These are phyloP conservation scores for Sebastes dallii DNA, from an alignment of 2,797 vertebrate species.

Conservation along the genomic window DNA sequence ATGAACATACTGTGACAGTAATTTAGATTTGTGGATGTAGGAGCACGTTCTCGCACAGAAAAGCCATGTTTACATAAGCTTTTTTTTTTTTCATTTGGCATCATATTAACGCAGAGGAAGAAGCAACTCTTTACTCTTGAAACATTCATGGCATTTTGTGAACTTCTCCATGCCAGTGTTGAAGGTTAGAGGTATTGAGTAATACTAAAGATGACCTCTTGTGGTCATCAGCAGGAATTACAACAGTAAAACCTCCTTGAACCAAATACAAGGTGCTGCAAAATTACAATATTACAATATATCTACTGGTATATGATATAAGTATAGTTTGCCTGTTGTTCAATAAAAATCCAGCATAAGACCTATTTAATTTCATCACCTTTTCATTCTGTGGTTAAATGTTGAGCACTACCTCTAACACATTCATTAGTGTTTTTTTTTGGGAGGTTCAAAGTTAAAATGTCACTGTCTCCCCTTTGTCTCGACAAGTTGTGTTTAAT, in stretches of 20 bases:
- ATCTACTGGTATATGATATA: not conserved
- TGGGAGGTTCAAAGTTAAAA: constrained; percentile 5
- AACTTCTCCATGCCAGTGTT: not conserved
- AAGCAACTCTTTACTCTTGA: not conserved
- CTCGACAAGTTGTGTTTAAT: constrained; percentile 33
- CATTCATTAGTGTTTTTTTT: not conserved
- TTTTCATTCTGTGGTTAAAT: constrained; percentile 11
- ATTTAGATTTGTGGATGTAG: constrained; percentile 12
- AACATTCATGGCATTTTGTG: not conserved
- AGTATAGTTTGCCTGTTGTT: constrained; percentile 15
- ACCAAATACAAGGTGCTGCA: not conserved
- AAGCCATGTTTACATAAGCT: constrained; percentile 27
- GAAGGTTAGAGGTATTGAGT: not conserved
- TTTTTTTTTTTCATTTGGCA: not conserved
- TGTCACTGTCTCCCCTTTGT: not conserved
- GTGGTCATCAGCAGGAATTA: not conserved
- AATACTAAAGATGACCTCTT: not conserved
- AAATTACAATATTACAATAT: not conserved
- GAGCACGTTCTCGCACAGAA: constrained; percentile 1
- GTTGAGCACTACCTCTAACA: constrained; percentile 54
- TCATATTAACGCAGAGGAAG: not conserved
- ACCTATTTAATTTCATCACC: not conserved
- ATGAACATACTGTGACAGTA: not conserved
- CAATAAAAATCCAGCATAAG: not conserved
- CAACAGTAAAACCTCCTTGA: not conserved